Base-by-base conservation (phyloP, 1,140 invertebrate species). In the Stratiolaelaps scimitus region DNA sequence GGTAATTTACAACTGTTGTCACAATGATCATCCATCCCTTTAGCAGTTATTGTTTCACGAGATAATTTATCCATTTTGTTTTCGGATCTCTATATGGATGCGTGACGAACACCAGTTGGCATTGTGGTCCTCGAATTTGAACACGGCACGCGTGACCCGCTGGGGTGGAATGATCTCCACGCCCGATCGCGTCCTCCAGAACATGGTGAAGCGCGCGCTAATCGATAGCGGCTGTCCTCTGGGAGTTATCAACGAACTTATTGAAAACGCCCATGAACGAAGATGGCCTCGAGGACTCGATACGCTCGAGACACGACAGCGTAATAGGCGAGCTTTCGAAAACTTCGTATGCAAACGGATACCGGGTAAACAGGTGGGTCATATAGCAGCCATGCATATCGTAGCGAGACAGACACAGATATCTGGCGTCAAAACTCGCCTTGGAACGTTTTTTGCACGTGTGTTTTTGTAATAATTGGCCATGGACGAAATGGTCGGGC, bases 111-210 rank as follows among this genome's bases (percentile, higher is more conserved):
- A 43, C 19, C 48, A 70, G 23, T 40, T 29, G 56, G 34, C 64
- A 64, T 76, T 89, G 74, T 96, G 92, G 92, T 86, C 88, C 30
- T 84, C 81, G 68, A 85, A 86, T 1, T 76, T 96, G 23, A 82
- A 87, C 17, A 78, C 88, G 64, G 92, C 92, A 1, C 77, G 89
- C 69, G 91, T 95, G 29, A 92, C 89, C 1, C 80, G 92, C 64
- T 97, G 92, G 92, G 92, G 92, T 65, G 92, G 92, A 65, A 95
- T 96, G 89, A 94, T 95, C 67, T 92, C 89, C 19, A 96, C 92
- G 1, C 92, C 92, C 4, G 92, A 96, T 79, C 87, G 89, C 75
- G 83, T 88, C 43, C 78, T 95, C 69, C 79, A 96, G 85, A 83
- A 85, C 66, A 86, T 89, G 83, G 92, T 97, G 53, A 91, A 92